A percentile compares a stretch with the other conserved stretches of the same genome.
These are phyloP conservation scores for Drosophila tropicalis DNA, from an alignment of 1,140 invertebrate species.

Conservation along the genomic window DNA sequence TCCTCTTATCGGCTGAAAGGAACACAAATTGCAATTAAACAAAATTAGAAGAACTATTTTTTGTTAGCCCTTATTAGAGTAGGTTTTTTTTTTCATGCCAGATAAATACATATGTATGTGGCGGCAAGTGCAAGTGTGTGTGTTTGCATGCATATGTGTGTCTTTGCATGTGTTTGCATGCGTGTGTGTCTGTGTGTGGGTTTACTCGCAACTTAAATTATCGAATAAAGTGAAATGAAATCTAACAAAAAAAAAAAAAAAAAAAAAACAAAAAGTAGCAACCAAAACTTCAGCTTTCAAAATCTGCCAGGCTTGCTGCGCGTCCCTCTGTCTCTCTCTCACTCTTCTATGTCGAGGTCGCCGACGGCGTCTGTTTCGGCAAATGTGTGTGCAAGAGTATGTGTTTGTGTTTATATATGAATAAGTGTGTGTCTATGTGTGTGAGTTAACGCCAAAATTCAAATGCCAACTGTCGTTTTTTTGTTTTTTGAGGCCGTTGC, in stretches of 20 bases:
- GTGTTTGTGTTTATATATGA: slow-evolving; percentile 12
- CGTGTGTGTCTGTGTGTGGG: slow-evolving; percentile 8
- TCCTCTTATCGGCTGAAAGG: background rate
- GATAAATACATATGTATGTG: background rate
- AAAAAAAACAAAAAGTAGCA: slow-evolving; percentile 2
- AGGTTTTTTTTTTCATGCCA: background rate
- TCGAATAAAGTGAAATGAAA: background rate
- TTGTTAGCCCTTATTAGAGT: background rate
- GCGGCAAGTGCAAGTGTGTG: background rate
- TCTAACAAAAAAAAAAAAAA: background rate
- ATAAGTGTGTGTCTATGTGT: slow-evolving; percentile 24
- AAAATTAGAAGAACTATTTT: background rate
- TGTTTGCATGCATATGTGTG: background rate
- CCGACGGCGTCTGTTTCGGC: slow-evolving; percentile 61
- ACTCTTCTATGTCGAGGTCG: slow-evolving; percentile 62
- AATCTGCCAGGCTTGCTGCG: slow-evolving; percentile 16
- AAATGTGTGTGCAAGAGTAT: slow-evolving; percentile 17
- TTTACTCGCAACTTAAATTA: slow-evolving; percentile 20
- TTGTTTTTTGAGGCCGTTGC: slow-evolving; percentile 29
- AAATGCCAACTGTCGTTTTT: slow-evolving; percentile 71
- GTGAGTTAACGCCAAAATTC: slow-evolving; percentile 58
- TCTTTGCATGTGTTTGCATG: slow-evolving; percentile 1
- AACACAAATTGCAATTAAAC: background rate
- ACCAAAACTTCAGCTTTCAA: slow-evolving; percentile 7
- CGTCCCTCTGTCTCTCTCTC: slow-evolving; percentile 53